Evolutionary conservation across 2,797 vertebrate species (phyloP).

Genomic region (Heliangelus exortis): DNA sequence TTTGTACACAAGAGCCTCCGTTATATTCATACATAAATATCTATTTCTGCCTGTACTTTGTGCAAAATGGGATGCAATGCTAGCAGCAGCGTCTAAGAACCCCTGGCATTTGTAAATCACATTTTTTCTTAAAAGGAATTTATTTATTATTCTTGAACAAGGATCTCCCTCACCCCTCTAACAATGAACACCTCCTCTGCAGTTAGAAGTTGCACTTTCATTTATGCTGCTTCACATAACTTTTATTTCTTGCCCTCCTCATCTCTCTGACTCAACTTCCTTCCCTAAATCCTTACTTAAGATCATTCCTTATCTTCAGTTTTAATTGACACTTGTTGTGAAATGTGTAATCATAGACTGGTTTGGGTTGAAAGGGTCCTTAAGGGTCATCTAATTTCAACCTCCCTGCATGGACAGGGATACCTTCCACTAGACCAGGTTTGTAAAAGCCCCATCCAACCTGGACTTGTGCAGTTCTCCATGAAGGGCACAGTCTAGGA

Average conservation of each 20-base stretch:
- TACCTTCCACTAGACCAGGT: too few relatives aligned
- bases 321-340: background rate
- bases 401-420: too few relatives aligned
- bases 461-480: background rate
- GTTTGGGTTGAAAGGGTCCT: too few relatives aligned
- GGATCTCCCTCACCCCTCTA: background rate
- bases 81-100: background rate
- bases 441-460: too few relatives aligned
- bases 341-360: background rate
- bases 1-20: background rate
- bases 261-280: background rate
- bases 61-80: background rate
- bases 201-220: background rate
- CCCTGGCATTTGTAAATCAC: background rate
- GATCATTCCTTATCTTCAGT: background rate
- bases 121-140: background rate
- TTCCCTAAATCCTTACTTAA: background rate
- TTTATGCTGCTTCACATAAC: background rate
- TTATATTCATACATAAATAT: background rate
- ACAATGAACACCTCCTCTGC: background rate
- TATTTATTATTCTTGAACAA: background rate
- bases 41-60: background rate
- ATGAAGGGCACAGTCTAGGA: background rate
- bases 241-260: background rate
- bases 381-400: too few relatives aligned